phyloP scores from a whole-genome alignment of 2,113 vertebrate species.

The Circaetus cinerascens region DNA sequence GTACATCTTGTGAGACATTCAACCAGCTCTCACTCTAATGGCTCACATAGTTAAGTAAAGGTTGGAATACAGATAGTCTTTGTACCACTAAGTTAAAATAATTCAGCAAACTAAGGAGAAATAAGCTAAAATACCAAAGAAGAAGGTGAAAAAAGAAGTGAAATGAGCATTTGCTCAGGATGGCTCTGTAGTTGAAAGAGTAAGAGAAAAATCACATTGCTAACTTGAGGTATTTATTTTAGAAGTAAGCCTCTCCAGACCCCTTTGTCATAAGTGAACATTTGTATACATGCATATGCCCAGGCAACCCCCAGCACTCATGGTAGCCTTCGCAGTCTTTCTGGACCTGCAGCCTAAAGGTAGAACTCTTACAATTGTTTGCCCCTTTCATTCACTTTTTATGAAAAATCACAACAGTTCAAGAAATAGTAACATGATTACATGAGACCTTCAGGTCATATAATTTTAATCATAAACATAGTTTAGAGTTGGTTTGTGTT shows the following conservation, averaged over 20 bases:
- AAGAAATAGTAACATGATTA: neutral
- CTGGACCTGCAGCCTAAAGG: neutral
- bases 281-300: neutral
- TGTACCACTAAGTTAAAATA: slow-evolving; percentile 6
- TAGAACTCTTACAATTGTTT: neutral
- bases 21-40: neutral
- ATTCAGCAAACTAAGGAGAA: slow-evolving; percentile 2
- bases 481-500: neutral
- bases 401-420: neutral
- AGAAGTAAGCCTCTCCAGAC: neutral
- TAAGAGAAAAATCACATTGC: neutral
- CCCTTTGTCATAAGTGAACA: neutral
- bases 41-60: neutral
- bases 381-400: neutral
- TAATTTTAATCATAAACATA: neutral
- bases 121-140: neutral
- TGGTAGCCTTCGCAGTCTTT: neutral
- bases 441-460: neutral
- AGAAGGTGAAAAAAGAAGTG: neutral
- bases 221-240: neutral
- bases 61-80: neutral
- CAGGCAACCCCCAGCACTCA: neutral
- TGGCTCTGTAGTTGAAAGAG: neutral
- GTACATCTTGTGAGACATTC: slow-evolving; percentile 45
- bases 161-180: neutral